Percentiles rank a stretch among this genome's conserved stretches.
These are phyloP conservation scores for Peromyscus leucopus DNA, from an alignment of 2,113 vertebrate genomes.

Conservation along the genomic window DNA sequence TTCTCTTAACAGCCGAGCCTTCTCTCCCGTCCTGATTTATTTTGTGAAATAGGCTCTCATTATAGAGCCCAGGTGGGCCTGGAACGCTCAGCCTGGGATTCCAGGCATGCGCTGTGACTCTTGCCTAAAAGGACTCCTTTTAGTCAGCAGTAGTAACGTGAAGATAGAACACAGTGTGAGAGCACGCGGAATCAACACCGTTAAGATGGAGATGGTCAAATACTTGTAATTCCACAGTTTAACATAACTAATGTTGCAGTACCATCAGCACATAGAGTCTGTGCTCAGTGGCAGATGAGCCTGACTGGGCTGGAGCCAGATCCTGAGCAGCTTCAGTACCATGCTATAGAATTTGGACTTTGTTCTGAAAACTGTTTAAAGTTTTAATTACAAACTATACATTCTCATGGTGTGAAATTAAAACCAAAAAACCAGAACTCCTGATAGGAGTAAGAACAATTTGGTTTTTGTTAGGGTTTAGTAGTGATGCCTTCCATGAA, in stretches of 20 bases:
- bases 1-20: background rate
- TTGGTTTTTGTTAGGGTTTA: background rate
- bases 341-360: background rate
- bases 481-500: background rate
- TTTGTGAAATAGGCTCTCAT: background rate
- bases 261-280: background rate
- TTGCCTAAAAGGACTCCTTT: background rate
- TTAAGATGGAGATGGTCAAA: background rate
- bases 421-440: background rate
- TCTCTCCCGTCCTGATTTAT: background rate
- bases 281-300: background rate
- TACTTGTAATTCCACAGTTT: background rate
- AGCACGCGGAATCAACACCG: background rate
- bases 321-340: background rate
- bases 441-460: background rate
- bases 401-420: background rate
- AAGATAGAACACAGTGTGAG: background rate
- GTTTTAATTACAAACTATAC: background rate
- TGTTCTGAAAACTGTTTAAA: background rate
- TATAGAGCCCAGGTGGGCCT: background rate
- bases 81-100: background rate
- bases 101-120: background rate
- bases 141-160: background rate
- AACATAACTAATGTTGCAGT: background rate
- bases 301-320: background rate